Base-by-base conservation (phyloP, 2,797 vertebrate genomes). In the Semaprochilodus insignis region DNA sequence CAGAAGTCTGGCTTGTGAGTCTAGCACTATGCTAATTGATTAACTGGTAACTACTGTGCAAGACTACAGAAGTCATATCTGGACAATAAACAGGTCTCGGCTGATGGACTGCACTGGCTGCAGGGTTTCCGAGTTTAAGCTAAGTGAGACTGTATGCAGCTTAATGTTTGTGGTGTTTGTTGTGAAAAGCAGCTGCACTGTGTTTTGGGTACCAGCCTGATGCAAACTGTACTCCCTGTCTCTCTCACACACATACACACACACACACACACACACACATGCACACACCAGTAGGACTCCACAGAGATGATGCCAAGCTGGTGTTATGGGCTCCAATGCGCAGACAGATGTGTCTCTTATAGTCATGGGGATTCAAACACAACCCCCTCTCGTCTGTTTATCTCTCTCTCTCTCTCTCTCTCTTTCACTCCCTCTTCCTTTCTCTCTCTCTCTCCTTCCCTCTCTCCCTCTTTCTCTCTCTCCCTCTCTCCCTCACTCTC, bases 271-370 rank as follows among this genome's bases (percentile, higher is more conserved):
- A 65, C 63, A 78, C 62, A 48, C 23, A 48, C n/a, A 66, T 19
- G 62, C 69, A 72, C 70, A 34, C 71, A 65, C 51, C 82, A 73
- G 60, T 36, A 63, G 36, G 21, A 51, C 55, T 77, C 71, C 66
- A 81, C 52, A 72, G 83, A 76, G 72, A 63, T 69, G 44, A 81
- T 44, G 70, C 65, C 62, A 66, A 52, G 27, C 82, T 81, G 76
- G 81, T 78, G 78, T 88, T 89, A 89, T 88, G 91, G 91, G 84
- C 74, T 73, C 36, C 13, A 54, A 80, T 66, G 60, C 74, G 34
- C 79, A 82, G 90, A 90, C 94, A 94, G 94, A 94, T 94, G 93
- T 89, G 92, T 85, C 91, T 86, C 86, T 88, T 83, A 85, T 88
- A 91, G 88, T 91, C 84, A 77, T 88, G 88, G 89, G 91, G 86